Evolutionary conservation across 2,113 vertebrate genomes (phyloP), one percentile per base, ranked within the genome.

Genomic region (Cichladusa arquata): DNA sequence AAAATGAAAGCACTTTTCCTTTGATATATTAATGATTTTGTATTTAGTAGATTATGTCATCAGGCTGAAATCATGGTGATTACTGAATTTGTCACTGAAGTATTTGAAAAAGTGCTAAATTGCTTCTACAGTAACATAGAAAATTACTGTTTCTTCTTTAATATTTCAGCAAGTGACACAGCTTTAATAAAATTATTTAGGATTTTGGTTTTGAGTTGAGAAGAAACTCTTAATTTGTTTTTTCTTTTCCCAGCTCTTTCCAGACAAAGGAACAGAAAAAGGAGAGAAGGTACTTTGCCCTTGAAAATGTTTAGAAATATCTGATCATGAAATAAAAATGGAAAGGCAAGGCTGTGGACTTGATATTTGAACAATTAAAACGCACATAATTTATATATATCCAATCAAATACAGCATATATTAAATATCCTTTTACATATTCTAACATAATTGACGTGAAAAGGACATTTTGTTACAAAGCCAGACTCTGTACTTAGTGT

Each of bases 221-320:
- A 80, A 65, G 34, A 53, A 87, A 48, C 47, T 50, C 34, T n/a
- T 81, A 24, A 58, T 45, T 76, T 31, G 82, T 83, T 34, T 45
- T 85, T 95, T 96, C 48, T 94, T 97, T 93, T 96, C 96, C 64
- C 97, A 99, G 99, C 98, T 99, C 96, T 99, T 99, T 97, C 99
- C 99, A 61, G 99, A 99, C 97, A 99, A 99, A 99, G 98, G 98
- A 97, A 96, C 97, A 34, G 99, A 99, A 97, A 99, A 99, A 98
- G 98, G 98, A 97, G 98, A 98, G 51, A 99, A 99, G 99, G 99
- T 99, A 99, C 96, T 95, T 85, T 53, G 33, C 92, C 94, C 87
- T 85, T 96, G 50, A 69, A 0, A 88, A 69, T 50, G 26, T 76
- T 91, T 81, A 72, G n/a, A 5, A 29, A 26, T 92, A 51, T 38